Conservation (phyloP, 2,888 invertebrate species). For the Chloroclystis v-ata region DNA sequence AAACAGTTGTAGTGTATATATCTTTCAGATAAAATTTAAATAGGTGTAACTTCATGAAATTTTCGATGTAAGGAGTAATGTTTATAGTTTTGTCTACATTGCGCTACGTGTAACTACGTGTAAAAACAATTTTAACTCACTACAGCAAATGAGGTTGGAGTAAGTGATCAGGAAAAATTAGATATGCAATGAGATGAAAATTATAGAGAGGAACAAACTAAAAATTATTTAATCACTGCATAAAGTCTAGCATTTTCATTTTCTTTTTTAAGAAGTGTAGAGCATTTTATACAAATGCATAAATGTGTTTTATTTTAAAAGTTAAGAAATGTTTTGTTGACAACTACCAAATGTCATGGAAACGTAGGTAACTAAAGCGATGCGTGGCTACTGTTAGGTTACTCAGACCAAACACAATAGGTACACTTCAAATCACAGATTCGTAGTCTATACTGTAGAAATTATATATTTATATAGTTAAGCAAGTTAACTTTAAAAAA, state of each 20-base stretch:
- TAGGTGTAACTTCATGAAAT: constrained; percentile 27
- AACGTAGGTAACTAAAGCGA: constrained; percentile 15
- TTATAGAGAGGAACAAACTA: not conserved
- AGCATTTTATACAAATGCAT: too few relatives aligned
- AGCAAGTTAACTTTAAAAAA: too few relatives aligned
- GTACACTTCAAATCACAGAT: constrained; percentile 11
- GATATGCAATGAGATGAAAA: not conserved
- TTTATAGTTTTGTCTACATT: constrained; percentile 22
- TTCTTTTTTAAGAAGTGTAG: too few relatives aligned
- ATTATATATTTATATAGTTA: too few relatives aligned
- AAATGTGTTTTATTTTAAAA: too few relatives aligned
- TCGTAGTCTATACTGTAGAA: too few relatives aligned
- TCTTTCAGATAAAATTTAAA: too few relatives aligned
- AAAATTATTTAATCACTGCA: constrained; percentile 1
- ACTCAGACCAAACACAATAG: constrained; percentile 3
- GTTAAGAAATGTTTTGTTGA: too few relatives aligned
- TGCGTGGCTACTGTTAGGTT: constrained; percentile 8
- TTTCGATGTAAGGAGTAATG: constrained; percentile 17
- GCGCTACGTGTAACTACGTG: constrained; percentile 26
- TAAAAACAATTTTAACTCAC: constrained; percentile 7
- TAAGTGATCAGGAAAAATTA: too few relatives aligned
- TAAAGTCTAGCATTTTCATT: not conserved
- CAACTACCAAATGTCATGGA: constrained; percentile 14
- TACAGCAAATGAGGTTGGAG: not conserved
- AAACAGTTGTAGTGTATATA: too few relatives aligned